These are phyloP conservation scores for Drosophila asahinai DNA, from an alignment of 1,140 invertebrate species.

Conservation along the genomic window DNA sequence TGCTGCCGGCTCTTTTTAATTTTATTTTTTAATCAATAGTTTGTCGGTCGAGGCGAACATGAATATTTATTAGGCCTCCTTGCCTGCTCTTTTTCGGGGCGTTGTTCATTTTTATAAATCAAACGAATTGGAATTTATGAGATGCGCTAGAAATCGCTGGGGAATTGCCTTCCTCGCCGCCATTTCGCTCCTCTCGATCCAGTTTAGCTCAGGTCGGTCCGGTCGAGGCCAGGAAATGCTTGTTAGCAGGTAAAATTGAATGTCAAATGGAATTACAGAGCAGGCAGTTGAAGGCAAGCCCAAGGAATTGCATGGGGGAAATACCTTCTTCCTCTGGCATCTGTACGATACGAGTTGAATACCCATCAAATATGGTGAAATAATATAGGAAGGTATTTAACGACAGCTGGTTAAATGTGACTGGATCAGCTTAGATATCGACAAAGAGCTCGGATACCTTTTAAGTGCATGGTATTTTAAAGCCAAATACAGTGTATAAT, in stretches of 20 bases:
- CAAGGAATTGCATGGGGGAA: slow-evolving; percentile 16
- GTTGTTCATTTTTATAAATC: slow-evolving; percentile 78
- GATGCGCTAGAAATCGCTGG: slow-evolving; percentile 31
- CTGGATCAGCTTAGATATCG: slow-evolving; percentile 3
- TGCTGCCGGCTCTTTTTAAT: slow-evolving; percentile 38
- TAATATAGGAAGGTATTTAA: not conserved
- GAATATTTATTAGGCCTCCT: slow-evolving; percentile 71
- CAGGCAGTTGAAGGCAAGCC: slow-evolving; percentile 10
- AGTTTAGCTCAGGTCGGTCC: slow-evolving; percentile 5
- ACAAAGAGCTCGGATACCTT: not conserved
- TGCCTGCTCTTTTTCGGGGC: slow-evolving; percentile 51
- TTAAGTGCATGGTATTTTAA: not conserved
- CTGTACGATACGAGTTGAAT: slow-evolving; percentile 9
- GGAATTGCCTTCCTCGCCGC: not conserved
- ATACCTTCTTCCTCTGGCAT: slow-evolving; percentile 4
- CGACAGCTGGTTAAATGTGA: slow-evolving; percentile 18
- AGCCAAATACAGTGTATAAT: not conserved
- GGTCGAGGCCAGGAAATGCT: slow-evolving; percentile 35
- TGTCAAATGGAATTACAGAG: slow-evolving; percentile 66
- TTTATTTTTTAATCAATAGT: slow-evolving; percentile 48
- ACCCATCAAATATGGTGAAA: slow-evolving; percentile 6
- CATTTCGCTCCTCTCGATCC: slow-evolving; percentile 10
- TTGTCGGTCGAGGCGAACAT: slow-evolving; percentile 50
- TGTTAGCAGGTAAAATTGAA: slow-evolving; percentile 76
- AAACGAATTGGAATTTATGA: slow-evolving; percentile 50